Evolutionary conservation across 1,140 invertebrate genomes (phyloP).

Genomic region (Leptoteleia sp.): DNA sequence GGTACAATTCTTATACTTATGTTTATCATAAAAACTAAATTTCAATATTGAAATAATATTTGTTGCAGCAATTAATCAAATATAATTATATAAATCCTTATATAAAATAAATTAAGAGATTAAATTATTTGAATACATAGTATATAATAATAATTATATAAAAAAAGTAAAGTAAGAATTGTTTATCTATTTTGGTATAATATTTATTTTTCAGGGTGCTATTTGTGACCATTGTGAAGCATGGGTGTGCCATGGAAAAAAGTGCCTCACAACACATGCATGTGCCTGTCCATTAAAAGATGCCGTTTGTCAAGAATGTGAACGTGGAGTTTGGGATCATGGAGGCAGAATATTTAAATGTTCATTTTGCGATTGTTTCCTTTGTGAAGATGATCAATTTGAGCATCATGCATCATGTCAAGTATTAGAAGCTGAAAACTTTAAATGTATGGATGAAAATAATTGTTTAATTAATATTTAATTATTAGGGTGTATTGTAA

Average conservation of each 20-base stretch:
- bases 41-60: too few species aligned
- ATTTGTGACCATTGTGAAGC: constrained; percentile 99
- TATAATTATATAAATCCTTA: too few species aligned
- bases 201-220: constrained; percentile 87
- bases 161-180: too few species aligned
- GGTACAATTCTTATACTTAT: too few species aligned
- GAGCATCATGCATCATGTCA: constrained; percentile 99
- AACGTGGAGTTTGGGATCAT: constrained; percentile 96
- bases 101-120: too few species aligned
- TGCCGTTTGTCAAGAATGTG: constrained; percentile 94
- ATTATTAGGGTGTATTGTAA: too few species aligned
- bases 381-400: constrained; percentile 99
- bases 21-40: too few species aligned
- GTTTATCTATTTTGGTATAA: too few species aligned
- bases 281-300: constrained; percentile 94
- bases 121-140: too few species aligned
- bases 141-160: too few species aligned
- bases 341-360: constrained; percentile 96
- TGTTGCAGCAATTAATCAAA: too few species aligned
- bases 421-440: constrained; percentile 94
- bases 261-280: constrained; percentile 95
- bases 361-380: constrained; percentile 93
- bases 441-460: constrained; percentile 89
- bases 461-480: neutral
- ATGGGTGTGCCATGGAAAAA: constrained; percentile 96